A percentile compares a stretch with the other conserved stretches of the same genome.
phyloP scores from a whole-genome alignment of 2,888 invertebrate species.

The Cremastinae sp. region DNA sequence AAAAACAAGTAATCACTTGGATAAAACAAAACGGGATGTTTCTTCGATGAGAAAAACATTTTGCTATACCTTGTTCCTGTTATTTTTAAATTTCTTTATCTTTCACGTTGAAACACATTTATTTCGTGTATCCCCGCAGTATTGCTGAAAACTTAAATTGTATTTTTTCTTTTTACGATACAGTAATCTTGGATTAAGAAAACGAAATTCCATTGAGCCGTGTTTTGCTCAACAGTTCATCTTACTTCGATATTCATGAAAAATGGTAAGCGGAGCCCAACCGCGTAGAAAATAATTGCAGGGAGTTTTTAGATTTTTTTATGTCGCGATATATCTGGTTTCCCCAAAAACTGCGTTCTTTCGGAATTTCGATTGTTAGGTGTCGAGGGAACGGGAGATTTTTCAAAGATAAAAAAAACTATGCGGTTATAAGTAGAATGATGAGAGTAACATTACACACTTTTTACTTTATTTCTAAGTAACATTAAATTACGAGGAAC shows the following conservation, averaged over 20 bases:
- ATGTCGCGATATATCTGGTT: slow-evolving; percentile 51
- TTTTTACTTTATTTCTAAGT: slow-evolving; percentile 65
- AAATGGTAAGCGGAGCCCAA: not conserved
- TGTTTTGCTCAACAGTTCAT: slow-evolving; percentile 15
- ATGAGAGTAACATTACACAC: slow-evolving; percentile 59
- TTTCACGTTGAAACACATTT: slow-evolving; percentile 6
- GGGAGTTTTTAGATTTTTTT: slow-evolving; percentile 49
- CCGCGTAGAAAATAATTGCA: slow-evolving; percentile 13
- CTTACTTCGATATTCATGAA: slow-evolving; percentile 2
- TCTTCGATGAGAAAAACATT: slow-evolving; percentile 55
- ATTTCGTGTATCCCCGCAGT: not conserved
- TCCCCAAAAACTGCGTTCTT: slow-evolving; percentile 48
- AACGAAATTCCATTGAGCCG: not conserved
- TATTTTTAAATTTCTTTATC: slow-evolving; percentile 26
- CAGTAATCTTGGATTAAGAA: too few relatives aligned
- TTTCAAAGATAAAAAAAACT: slow-evolving; percentile 51
- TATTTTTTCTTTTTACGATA: slow-evolving; percentile 23
- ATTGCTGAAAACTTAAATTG: not conserved
- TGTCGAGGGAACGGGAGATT: slow-evolving; percentile 54
- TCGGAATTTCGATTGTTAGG: slow-evolving; percentile 38
- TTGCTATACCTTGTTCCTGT: slow-evolving; percentile 33
- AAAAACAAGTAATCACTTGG: slow-evolving; percentile 53
- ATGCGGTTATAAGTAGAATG: slow-evolving; percentile 61
- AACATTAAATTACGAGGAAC: slow-evolving; percentile 59
- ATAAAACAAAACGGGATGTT: slow-evolving; percentile 27